Percentiles rank a stretch among this genome's conserved stretches.
phyloP scores from a whole-genome alignment of 2,888 invertebrate species.

The Acholoe squamosa region DNA sequence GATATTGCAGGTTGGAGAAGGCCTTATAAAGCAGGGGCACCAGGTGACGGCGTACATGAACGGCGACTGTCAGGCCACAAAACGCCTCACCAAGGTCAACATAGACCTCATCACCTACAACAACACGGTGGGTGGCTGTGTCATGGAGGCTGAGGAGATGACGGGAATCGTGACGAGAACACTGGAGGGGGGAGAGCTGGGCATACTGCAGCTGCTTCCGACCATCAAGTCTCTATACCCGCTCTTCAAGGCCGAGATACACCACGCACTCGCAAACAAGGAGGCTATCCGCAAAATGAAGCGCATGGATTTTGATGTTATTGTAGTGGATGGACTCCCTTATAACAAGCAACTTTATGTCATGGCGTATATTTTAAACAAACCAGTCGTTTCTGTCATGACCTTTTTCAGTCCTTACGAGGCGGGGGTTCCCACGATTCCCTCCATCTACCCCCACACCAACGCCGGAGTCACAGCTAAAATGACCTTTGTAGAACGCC shows the following conservation, averaged over 20 bases:
- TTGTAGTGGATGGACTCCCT: background rate
- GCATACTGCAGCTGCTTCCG: background rate
- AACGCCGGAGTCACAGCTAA: background rate
- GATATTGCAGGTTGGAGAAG: background rate
- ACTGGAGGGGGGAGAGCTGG: too few species aligned
- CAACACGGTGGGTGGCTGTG: background rate
- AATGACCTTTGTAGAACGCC: background rate
- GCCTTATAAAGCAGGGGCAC: background rate
- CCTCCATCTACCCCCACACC: background rate
- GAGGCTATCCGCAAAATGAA: background rate
- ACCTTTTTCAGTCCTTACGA: background rate
- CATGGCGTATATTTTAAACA: background rate
- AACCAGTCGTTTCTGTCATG: background rate
- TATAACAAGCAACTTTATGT: conserved; percentile 1
- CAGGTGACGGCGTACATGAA: background rate
- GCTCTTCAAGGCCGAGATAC: background rate
- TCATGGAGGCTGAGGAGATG: background rate
- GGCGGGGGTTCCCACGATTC: background rate
- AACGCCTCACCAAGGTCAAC: background rate
- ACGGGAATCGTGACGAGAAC: too few species aligned
- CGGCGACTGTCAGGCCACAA: background rate
- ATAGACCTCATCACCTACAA: background rate
- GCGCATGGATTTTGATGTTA: background rate
- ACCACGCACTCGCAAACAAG: background rate
- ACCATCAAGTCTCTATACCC: background rate